These are phyloP conservation scores for Hydropsyche tenuis DNA, from an alignment of 1,140 invertebrate genomes.

Conservation along the genomic window DNA sequence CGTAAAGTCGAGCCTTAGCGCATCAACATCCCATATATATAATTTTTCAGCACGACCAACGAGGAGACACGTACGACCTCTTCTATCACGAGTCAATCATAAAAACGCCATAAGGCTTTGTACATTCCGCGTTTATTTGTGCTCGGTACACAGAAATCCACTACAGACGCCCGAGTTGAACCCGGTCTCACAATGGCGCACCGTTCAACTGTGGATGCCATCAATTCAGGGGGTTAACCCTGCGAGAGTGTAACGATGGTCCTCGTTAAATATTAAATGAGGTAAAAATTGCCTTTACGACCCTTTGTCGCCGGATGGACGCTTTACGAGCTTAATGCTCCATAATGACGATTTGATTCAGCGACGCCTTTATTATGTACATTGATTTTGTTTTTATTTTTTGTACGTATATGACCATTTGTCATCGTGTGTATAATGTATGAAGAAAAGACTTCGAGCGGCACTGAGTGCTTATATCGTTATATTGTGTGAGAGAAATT, in stretches of 20 bases:
- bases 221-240: constrained; percentile 26
- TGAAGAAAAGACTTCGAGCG: not conserved
- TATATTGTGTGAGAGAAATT: not conserved
- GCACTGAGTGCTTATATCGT: too few species aligned
- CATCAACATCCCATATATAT: too few species aligned
- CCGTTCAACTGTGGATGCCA: constrained; percentile 8
- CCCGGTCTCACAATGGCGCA: not conserved
- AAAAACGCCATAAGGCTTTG: too few species aligned
- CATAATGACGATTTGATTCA: too few species aligned
- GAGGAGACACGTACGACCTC: too few species aligned
- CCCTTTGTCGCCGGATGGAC: too few species aligned
- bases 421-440: too few species aligned
- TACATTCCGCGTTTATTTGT: not conserved
- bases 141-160: not conserved
- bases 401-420: not conserved
- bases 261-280: constrained; percentile 30
- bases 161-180: not conserved
- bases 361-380: not conserved
- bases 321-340: too few species aligned
- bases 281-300: too few species aligned
- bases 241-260: constrained; percentile 16
- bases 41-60: too few species aligned
- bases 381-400: not conserved
- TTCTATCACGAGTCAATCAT: too few species aligned
- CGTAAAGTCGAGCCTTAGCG: too few species aligned